Evolutionary conservation across 2,888 invertebrate species (phyloP).

Genomic region (Nudaria mundana): DNA sequence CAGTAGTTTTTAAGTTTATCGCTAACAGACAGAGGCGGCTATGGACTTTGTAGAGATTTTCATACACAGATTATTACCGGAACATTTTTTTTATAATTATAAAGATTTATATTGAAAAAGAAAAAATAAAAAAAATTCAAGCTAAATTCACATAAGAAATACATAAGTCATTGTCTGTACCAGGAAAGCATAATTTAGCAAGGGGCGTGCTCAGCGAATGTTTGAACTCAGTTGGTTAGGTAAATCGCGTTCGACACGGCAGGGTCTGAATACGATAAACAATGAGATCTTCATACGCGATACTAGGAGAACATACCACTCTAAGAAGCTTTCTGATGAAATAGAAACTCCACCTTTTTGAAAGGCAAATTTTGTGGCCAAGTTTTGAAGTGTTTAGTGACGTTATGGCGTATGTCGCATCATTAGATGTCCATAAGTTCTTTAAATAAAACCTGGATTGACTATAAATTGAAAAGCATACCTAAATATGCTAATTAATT

Average conservation of each 20-base stretch:
- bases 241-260: slow-evolving; percentile 57
- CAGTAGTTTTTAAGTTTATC: too few species aligned
- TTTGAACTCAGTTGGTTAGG: slow-evolving; percentile 54
- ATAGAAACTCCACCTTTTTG: slow-evolving; percentile 16
- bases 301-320: slow-evolving; percentile 8
- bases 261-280: slow-evolving; percentile 27
- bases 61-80: too few species aligned
- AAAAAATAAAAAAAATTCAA: too few species aligned
- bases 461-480: too few species aligned
- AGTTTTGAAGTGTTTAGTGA: slow-evolving; percentile 15
- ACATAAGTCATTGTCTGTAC: slow-evolving; percentile 35
- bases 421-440: too few species aligned
- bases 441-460: too few species aligned
- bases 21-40: too few species aligned
- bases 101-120: too few species aligned
- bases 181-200: slow-evolving; percentile 44
- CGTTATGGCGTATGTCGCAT: too few species aligned
- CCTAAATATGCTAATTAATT: too few species aligned
- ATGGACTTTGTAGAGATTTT: too few species aligned
- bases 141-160: slow-evolving; percentile 20
- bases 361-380: slow-evolving; percentile 12
- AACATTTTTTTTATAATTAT: too few species aligned
- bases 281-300: slow-evolving; percentile 32
- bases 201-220: slow-evolving; percentile 44
- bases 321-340: slow-evolving; percentile 18